phyloP scores from a whole-genome alignment of 2,888 invertebrate species.

The Napeogenes sylphis region DNA sequence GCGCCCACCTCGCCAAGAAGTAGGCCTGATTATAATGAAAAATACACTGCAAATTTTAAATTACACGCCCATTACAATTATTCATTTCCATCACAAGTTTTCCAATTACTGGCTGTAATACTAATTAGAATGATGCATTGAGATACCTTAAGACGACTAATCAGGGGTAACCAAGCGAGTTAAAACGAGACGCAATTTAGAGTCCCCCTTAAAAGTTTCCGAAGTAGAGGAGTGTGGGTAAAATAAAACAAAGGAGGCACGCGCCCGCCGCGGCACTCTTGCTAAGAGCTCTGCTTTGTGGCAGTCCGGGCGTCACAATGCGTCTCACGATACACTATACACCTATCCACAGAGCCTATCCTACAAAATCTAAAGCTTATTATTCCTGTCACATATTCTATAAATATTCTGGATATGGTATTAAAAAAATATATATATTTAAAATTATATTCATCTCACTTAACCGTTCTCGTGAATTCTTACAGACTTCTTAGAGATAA shows the following conservation, averaged over 20 bases:
- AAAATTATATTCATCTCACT: too few species aligned
- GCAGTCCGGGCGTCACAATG: slow-evolving; percentile 66
- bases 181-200: slow-evolving; percentile 68
- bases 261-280: slow-evolving; percentile 70
- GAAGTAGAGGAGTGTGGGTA: slow-evolving; percentile 70
- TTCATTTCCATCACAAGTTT: slow-evolving; percentile 11
- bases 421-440: too few species aligned
- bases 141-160: slow-evolving; percentile 38
- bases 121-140: neutral
- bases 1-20: slow-evolving; percentile 61
- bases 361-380: slow-evolving; percentile 30
- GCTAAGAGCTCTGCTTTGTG: slow-evolving; percentile 75
- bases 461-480: neutral
- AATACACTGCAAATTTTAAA: slow-evolving; percentile 15
- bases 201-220: slow-evolving; percentile 70
- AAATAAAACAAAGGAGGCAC: slow-evolving; percentile 74
- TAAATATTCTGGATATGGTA: neutral
- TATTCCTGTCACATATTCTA: slow-evolving; percentile 26
- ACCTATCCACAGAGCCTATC: slow-evolving; percentile 2
- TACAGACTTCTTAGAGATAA: neutral
- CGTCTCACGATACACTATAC: slow-evolving; percentile 44
- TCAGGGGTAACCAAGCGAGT: slow-evolving; percentile 54
- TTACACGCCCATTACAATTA: slow-evolving; percentile 12
- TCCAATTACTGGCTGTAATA: slow-evolving; percentile 3
- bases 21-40: slow-evolving; percentile 41